phyloP scores from a whole-genome alignment of 2,888 invertebrate genomes.

The Patella pellucida region DNA sequence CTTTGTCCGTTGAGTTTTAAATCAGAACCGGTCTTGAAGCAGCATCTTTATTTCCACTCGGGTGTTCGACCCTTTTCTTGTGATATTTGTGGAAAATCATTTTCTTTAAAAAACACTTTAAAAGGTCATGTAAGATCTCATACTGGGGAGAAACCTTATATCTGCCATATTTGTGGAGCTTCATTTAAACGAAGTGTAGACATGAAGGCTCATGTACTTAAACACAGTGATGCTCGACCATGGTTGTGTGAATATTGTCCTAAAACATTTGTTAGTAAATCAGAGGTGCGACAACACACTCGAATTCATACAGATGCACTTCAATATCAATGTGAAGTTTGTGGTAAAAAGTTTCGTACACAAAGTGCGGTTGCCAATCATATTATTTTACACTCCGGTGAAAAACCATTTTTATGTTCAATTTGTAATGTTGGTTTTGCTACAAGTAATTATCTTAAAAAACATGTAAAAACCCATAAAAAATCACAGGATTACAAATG shows the following conservation, averaged over 20 bases:
- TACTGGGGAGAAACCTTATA: conserved; percentile 4
- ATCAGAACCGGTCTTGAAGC: not conserved
- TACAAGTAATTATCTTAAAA: not conserved
- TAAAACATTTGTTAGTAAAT: not conserved
- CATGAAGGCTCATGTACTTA: not conserved
- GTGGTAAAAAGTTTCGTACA: not conserved
- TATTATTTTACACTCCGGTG: not conserved
- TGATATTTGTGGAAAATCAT: not conserved
- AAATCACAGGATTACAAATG: not conserved
- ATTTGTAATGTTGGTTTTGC: not conserved
- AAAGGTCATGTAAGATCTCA: not conserved
- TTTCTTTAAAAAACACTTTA: not conserved
- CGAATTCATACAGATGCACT: not conserved
- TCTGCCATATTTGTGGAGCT: conserved; percentile 3
- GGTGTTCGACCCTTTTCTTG: not conserved
- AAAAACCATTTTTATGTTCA: not conserved
- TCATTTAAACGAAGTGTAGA: not conserved
- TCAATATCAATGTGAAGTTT: not conserved
- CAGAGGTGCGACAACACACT: not conserved
- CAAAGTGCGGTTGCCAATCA: not conserved
- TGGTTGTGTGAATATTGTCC: not conserved
- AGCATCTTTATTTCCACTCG: not conserved
- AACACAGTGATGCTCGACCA: not conserved
- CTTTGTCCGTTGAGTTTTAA: not conserved
- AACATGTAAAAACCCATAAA: not conserved